Evolutionary conservation across 1,140 invertebrate genomes (phyloP), one percentile per base, ranked within the genome.

Genomic region (Bombus difficillimus): DNA sequence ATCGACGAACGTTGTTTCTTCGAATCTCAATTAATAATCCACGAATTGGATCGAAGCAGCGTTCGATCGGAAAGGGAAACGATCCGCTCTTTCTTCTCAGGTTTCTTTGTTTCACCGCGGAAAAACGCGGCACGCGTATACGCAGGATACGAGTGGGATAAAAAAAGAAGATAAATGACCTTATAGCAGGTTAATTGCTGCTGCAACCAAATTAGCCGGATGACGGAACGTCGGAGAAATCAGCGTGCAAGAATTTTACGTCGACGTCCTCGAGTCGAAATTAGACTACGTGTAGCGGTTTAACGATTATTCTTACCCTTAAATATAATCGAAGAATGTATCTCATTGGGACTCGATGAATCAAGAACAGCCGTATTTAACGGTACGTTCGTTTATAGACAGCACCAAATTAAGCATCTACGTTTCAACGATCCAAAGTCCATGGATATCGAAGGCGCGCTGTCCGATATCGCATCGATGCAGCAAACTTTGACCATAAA

Each of bases 241-340:
- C 59, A 68, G 18, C 43, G 43, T 8, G 47, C 28, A 59, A 72
- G 78, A 85, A 85, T 53, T 73, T 85, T 57, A 68, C 69, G 43
- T 81, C 39, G 41, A 53, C 43, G 78, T 68, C 43, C 78, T 64
- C 37, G 84, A 13, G 28, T 85, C 79, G 71, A 81, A 85, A 85
- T 85, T 85, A 85, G 71, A 62, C 28, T 37, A 1, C 47, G n/a
- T 39, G n/a, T 62, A 34, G 69, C 75, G 34, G 39, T 12, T 34
- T 84, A 39, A 18, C n/a, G 13, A 15, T 47, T 41, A 78, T 66
- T 73, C 34, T 80, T 69, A 69, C 37, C 34, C 47, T 62, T 74
- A 57, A 72, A 72, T 72, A 72, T 15, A n/a, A 43, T n/a, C 69
- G 2, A 43, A 43, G 47, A 53, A 53, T 22, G 69, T 72, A n/a